phyloP scores from a whole-genome alignment of 1,140 invertebrate genomes.

The Euglossa dilemma region DNA sequence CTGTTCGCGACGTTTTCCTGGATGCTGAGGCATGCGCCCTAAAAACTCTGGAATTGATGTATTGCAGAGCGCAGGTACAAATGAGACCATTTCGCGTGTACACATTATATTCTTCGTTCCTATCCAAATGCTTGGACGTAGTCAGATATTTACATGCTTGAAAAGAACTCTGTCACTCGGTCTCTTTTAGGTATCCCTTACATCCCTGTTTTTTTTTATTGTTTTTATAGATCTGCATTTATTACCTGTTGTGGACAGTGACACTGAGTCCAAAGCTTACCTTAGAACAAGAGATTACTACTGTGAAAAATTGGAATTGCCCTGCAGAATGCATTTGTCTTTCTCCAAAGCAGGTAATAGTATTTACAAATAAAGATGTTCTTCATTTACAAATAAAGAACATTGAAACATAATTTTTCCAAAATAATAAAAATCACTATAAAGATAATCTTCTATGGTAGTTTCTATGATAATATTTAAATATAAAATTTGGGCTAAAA shows the following conservation, averaged over 20 bases:
- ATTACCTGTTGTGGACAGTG: conserved; percentile 75
- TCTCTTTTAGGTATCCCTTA: neutral
- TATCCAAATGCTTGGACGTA: neutral
- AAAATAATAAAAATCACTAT: neutral
- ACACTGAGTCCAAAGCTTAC: conserved; percentile 67
- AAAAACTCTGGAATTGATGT: conserved; percentile 80
- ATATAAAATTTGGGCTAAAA: neutral
- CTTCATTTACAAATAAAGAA: too few relatives aligned
- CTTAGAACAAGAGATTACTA: conserved; percentile 67
- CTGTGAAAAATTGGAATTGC: conserved; percentile 78
- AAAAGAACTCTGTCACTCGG: neutral
- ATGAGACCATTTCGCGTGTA: conserved; percentile 11
- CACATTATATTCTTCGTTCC: neutral
- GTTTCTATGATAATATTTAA: neutral
- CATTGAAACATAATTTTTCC: neutral
- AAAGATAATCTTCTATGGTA: too few relatives aligned
- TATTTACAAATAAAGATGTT: neutral
- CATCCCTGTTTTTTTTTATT: neutral
- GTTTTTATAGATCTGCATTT: conserved; percentile 73
- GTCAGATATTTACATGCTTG: conserved; percentile 4
- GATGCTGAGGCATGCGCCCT: conserved; percentile 81
- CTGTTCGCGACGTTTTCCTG: conserved; percentile 67
- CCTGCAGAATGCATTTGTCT: conserved; percentile 91
- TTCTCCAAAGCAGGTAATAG: conserved; percentile 89
- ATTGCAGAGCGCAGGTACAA: conserved; percentile 81